Evolutionary conservation across 23 tunicate genomes (phyloP).

Genomic region (Ascidia mentula): DNA sequence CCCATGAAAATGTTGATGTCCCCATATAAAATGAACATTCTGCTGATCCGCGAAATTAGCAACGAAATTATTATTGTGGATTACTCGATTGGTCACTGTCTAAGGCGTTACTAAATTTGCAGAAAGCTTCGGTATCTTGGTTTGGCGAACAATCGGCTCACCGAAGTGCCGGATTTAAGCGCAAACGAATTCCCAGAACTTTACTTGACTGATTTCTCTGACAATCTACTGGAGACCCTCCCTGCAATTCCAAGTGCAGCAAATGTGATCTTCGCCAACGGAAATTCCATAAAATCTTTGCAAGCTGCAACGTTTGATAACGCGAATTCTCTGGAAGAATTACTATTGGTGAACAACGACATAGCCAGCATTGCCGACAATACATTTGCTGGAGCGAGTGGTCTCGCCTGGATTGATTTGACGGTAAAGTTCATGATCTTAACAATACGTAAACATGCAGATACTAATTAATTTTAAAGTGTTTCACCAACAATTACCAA

Average conservation of each 20-base stretch:
- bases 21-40: no score
- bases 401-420: constrained; percentile 33
- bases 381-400: constrained; percentile 36
- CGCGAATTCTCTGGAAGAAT: constrained; percentile 18
- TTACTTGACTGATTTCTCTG: constrained; percentile 47
- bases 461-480: no score
- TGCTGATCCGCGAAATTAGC: no score
- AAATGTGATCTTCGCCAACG: constrained; percentile 24
- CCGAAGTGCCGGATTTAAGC: constrained; percentile 19
- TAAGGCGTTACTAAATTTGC: not conserved
- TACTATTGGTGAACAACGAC: constrained; percentile 25
- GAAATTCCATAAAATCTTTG: not conserved
- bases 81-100: no score
- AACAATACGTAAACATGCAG: no score
- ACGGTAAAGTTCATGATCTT: no score
- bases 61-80: no score
- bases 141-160: constrained; percentile 39
- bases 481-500: no score
- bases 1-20: no score
- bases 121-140: constrained; percentile 33
- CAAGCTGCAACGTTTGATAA: constrained; percentile 5
- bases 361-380: constrained; percentile 35
- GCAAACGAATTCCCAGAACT: constrained; percentile 25
- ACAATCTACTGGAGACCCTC: constrained; percentile 33
- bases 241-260: constrained; percentile 42